phyloP scores from a whole-genome alignment of 2,797 vertebrate genomes.

The Bufotes viridis region DNA sequence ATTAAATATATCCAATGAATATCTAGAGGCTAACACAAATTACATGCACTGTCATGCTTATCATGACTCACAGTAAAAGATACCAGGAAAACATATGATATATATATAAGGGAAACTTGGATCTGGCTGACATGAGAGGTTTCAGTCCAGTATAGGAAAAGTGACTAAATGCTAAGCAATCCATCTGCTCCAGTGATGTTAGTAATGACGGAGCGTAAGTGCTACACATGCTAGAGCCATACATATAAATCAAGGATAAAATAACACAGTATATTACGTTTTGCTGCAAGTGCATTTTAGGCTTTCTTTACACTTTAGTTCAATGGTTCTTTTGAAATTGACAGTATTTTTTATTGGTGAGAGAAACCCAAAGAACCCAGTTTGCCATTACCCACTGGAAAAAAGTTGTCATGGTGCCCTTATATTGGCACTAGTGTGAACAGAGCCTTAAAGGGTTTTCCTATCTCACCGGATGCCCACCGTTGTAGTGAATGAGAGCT shows the following conservation, averaged over 20 bases:
- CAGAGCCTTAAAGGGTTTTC: background rate
- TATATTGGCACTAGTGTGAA: background rate
- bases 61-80: background rate
- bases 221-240: background rate
- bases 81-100: background rate
- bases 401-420: background rate
- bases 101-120: background rate
- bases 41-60: background rate
- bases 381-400: no score
- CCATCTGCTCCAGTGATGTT: background rate
- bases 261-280: background rate
- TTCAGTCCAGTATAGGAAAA: background rate
- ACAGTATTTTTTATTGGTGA: no score
- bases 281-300: no score
- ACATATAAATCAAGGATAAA: background rate
- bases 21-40: background rate
- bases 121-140: background rate
- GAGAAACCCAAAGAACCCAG: no score
- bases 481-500: no score
- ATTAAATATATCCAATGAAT: background rate
- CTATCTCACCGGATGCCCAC: no score
- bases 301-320: no score
- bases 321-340: no score
- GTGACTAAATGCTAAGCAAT: no score
- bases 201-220: background rate